Conservation (phyloP, 2,888 invertebrate species). For the Marronus borbonicus region DNA sequence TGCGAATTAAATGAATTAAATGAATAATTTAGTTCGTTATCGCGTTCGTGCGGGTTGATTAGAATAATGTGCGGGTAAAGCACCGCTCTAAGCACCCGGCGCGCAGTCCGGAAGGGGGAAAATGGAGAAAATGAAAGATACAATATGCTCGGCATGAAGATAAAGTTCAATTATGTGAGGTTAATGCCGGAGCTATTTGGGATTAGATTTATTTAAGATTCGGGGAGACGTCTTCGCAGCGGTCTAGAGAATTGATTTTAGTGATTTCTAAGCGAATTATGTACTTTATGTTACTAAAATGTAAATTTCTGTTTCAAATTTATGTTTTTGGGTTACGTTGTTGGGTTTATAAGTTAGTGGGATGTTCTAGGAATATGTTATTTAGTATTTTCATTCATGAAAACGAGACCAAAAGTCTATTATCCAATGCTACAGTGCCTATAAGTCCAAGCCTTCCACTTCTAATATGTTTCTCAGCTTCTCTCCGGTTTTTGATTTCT, state of each 20-base stretch:
- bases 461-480: too few species aligned
- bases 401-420: too few species aligned
- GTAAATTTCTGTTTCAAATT: too few species aligned
- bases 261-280: neutral
- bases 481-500: too few species aligned
- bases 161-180: slow-evolving; percentile 10
- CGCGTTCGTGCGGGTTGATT: slow-evolving; percentile 11
- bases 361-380: too few species aligned
- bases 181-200: neutral
- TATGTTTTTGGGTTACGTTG: too few species aligned
- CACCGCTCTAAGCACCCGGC: neutral
- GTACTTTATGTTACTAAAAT: too few species aligned
- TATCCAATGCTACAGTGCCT: too few species aligned
- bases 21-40: slow-evolving; percentile 25
- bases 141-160: slow-evolving; percentile 4
- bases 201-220: slow-evolving; percentile 2
- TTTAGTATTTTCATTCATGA: too few species aligned
- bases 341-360: too few species aligned
- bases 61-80: slow-evolving; percentile 13
- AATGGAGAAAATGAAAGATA: slow-evolving; percentile 5
- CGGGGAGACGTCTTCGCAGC: neutral
- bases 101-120: neutral
- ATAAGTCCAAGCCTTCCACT: too few species aligned
- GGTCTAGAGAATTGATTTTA: neutral
- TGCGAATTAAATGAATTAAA: slow-evolving; percentile 13